phyloP scores from a whole-genome alignment of 2,113 vertebrate species.

The Centropus bengalensis region DNA sequence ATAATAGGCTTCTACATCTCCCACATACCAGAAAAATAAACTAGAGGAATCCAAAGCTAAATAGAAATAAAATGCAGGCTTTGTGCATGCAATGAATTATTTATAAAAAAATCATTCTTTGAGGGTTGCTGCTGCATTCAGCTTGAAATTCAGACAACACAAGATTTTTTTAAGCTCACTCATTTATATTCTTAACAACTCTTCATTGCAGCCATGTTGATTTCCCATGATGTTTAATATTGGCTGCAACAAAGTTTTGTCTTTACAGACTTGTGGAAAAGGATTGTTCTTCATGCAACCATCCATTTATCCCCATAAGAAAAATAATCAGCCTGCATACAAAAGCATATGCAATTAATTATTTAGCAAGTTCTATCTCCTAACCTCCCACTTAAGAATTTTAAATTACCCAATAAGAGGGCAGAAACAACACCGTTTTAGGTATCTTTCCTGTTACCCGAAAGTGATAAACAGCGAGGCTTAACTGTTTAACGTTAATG shows the following conservation, averaged over 20 bases:
- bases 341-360: conserved; percentile 30
- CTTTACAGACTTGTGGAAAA: neutral
- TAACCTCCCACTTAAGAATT: conserved; percentile 17
- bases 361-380: conserved; percentile 23
- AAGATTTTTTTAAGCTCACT: neutral
- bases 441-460: neutral
- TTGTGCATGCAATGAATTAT: conserved; percentile 17
- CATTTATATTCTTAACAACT: conserved; percentile 53
- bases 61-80: conserved; percentile 33
- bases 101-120: conserved; percentile 14
- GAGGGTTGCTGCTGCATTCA: neutral
- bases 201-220: conserved; percentile 42
- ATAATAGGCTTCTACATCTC: neutral
- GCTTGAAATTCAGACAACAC: conserved; percentile 14
- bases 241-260: conserved; percentile 52
- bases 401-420: neutral
- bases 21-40: neutral
- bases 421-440: neutral
- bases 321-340: neutral
- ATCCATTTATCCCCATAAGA: conserved; percentile 8
- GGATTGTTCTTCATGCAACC: neutral
- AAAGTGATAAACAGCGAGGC: neutral
- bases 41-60: neutral
- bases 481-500: neutral
- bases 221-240: conserved; percentile 51